Evolutionary conservation across 2,797 vertebrate species (phyloP).

Genomic region (Crocodylus rhombifer): DNA sequence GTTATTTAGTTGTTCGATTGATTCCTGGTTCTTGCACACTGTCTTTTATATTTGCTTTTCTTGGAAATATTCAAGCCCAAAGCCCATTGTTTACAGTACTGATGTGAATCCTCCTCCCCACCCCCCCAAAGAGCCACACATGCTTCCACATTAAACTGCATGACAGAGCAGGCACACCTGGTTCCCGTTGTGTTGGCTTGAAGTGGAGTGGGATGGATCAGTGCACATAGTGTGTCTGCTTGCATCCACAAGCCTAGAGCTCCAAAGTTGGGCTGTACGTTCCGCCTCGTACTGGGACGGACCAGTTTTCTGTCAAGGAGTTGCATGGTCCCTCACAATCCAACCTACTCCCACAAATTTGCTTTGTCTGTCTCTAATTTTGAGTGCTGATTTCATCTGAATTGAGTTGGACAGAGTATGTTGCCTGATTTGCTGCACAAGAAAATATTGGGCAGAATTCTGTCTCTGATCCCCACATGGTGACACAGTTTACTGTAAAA

Average conservation of each 20-base stretch:
- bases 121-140: not conserved
- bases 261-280: not conserved
- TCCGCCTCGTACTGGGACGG: not conserved
- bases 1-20: not conserved
- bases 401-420: constrained; percentile 34
- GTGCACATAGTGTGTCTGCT: not conserved
- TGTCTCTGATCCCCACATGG: constrained; percentile 57
- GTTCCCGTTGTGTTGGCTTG: not conserved
- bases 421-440: constrained; percentile 45
- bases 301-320: constrained; percentile 23
- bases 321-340: constrained; percentile 2
- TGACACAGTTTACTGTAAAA: constrained; percentile 60
- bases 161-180: not conserved
- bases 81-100: not conserved
- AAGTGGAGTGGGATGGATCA: not conserved
- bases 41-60: not conserved
- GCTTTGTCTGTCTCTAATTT: constrained; percentile 42
- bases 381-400: constrained; percentile 20
- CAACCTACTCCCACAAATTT: constrained; percentile 34
- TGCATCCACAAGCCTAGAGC: not conserved
- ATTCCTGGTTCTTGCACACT: not conserved
- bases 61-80: not conserved
- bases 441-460: constrained; percentile 62
- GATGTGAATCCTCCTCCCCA: not conserved
- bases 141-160: not conserved